Evolutionary conservation across 2,888 invertebrate species (phyloP), one percentile per base, ranked within the genome.

Genomic region (Miltochrista miniata): DNA sequence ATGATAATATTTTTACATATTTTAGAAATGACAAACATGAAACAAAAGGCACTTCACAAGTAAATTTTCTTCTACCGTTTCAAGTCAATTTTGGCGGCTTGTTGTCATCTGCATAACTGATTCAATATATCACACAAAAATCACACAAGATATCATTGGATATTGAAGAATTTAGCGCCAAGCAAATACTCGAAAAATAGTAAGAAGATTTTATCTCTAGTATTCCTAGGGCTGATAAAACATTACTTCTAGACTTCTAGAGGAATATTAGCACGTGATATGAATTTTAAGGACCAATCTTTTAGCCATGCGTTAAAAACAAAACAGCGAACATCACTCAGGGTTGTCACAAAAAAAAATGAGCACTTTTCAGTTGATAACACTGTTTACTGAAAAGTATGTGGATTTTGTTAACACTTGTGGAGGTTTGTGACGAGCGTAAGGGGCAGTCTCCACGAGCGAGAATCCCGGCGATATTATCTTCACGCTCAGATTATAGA

Each of bases 351-450:
- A 56, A 48, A 39, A 54, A 36, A 45, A 33, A 51, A 45, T 47
- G 30, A 36, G 48, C 44, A 63, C 50, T 54, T 56, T 57, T 62
- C 45, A 59, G 58, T 51, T 48, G 48, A 54, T 48, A 54, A 54
- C 56, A 59, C 45, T 48, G 41, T 45, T 50, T 50, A 5, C 33
- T 50, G 51, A 49, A 52, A 50, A 55, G 36, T 37, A 48, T 42
- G 45, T 39, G n/a, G n/a, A n/a, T n/a, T n/a, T n/a, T n/a, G n/a
- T n/a, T 40, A 53, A 56, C 11, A 58, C 56, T 56, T 68, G 71
- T 67, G 65, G 56, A 72, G 55, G 62, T 63, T 71, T 31, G 73
- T 61, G 70, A 68, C 70, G 68, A 71, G 71, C 65, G 65, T 70
- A 70, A 66, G 59, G 59, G 73, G 67, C 67, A 64, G 72, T 30